Base-by-base conservation (phyloP, 2,797 vertebrate species). In the Avahi laniger region DNA sequence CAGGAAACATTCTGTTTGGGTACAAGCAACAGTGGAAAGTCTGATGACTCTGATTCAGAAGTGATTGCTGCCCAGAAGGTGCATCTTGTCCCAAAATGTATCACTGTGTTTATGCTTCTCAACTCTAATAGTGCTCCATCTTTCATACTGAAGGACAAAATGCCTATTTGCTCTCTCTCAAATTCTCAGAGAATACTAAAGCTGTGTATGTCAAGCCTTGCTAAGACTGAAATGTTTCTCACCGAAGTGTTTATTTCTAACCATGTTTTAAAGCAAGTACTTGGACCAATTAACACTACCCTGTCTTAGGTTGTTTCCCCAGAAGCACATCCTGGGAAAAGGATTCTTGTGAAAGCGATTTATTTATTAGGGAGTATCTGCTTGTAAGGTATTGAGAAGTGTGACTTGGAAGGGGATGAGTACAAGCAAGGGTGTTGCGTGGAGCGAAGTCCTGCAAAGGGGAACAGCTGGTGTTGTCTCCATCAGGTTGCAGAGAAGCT, bases 111-210 rank as follows among this genome's bases (percentile, higher is more conserved):
- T 89, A 94, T 1, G 82, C 75, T 89, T 94, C 75, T 97, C 61
- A n/a, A 41, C 11, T 83, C 52, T 70, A 89, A 88, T 73, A 73
- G 61, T 52, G 20, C 67, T 96, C 85, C 35, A 26, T 92, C 67
- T 94, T 94, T 96, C 89, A 80, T 52, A 67, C 61, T 80, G 78
- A 96, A 94, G 83, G 79, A 89, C 79, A 54, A 80, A 92, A 63
- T 92, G 78, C 59, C 70, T 46, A 35, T n/a, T 35, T 28, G 33
- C 48, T 73, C 35, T 88, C 90, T 93, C 83, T 91, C 33, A 78
- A 35, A 63, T 83, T 89, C 88, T 89, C 75, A 41, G 54, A 90
- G 94, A 91, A 89, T 84, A 43, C 7, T 76, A 79, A 94, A 35
- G 33, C 20, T 80, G 12, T 94, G 22, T 63, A 15, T 92, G 65